These are phyloP conservation scores for Nautilus pompilius DNA, from an alignment of 1,140 invertebrate genomes.

Conservation along the genomic window DNA sequence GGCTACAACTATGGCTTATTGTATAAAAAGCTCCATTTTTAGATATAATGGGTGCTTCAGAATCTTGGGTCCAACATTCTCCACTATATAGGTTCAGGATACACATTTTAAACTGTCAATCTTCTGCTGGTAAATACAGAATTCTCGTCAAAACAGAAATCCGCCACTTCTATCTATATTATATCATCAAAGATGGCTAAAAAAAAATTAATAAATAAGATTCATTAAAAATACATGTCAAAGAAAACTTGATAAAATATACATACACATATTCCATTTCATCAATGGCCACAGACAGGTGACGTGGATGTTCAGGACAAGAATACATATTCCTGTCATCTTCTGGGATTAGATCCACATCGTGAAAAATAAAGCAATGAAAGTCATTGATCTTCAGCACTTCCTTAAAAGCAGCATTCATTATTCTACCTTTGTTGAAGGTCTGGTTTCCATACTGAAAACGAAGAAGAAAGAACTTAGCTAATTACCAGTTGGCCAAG, in stretches of 20 bases:
- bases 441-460: conserved; percentile 63
- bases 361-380: conserved; percentile 89
- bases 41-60: too few relatives aligned
- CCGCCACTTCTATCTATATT: too few relatives aligned
- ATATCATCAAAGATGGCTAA: too few relatives aligned
- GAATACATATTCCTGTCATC: conserved; percentile 83
- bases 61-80: too few relatives aligned
- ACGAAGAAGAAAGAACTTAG: conserved; percentile 5
- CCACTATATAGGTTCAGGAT: too few relatives aligned
- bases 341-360: conserved; percentile 90
- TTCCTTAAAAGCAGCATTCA: conserved; percentile 86
- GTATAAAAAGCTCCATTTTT: too few relatives aligned
- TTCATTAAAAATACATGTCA: background rate
- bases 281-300: conserved; percentile 93
- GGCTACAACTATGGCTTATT: too few relatives aligned
- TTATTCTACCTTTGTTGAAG: conserved; percentile 90
- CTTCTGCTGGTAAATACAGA: too few relatives aligned
- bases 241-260: conserved; percentile 12
- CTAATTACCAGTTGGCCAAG: too few relatives aligned
- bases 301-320: conserved; percentile 84
- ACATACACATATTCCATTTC: conserved; percentile 86
- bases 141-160: too few relatives aligned
- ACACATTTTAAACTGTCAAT: too few relatives aligned
- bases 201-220: too few relatives aligned
- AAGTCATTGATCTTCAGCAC: conserved; percentile 69